Evolutionary conservation across 2,113 vertebrate genomes (phyloP).

Genomic region (Ia io): DNA sequence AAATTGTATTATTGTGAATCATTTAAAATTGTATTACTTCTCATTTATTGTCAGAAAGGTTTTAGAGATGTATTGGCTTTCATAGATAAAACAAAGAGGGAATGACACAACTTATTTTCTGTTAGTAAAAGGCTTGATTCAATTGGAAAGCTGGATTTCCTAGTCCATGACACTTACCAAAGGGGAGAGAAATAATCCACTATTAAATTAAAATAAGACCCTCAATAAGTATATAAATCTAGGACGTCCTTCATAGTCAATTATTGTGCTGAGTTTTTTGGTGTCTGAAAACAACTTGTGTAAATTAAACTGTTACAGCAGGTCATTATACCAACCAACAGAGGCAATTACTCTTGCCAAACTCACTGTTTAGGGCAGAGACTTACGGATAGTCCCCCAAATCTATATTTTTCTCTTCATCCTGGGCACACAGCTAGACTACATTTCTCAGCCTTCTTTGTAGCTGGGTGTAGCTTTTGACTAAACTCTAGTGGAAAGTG

Average conservation of each 20-base stretch:
- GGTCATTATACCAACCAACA: neutral
- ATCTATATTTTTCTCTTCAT: neutral
- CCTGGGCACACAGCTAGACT: neutral
- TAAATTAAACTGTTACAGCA: neutral
- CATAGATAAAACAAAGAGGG: neutral
- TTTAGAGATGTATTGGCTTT: neutral
- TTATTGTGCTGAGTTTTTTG: neutral
- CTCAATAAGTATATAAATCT: neutral
- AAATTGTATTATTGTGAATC: neutral
- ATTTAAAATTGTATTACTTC: neutral
- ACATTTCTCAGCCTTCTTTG: neutral
- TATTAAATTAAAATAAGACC: conserved; percentile 42
- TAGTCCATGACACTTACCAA: neutral
- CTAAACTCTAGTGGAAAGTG: neutral
- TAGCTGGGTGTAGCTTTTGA: neutral
- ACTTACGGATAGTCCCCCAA: neutral
- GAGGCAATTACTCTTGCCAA: neutral
- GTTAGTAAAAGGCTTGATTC: neutral
- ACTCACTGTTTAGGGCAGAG: neutral
- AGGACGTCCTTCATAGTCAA: neutral
- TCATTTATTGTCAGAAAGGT: neutral
- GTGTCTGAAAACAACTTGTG: neutral
- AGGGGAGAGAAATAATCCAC: neutral
- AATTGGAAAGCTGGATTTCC: neutral
- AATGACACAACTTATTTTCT: neutral